phyloP scores from a whole-genome alignment of 2,113 vertebrate species.

The Leuciscus idus region DNA sequence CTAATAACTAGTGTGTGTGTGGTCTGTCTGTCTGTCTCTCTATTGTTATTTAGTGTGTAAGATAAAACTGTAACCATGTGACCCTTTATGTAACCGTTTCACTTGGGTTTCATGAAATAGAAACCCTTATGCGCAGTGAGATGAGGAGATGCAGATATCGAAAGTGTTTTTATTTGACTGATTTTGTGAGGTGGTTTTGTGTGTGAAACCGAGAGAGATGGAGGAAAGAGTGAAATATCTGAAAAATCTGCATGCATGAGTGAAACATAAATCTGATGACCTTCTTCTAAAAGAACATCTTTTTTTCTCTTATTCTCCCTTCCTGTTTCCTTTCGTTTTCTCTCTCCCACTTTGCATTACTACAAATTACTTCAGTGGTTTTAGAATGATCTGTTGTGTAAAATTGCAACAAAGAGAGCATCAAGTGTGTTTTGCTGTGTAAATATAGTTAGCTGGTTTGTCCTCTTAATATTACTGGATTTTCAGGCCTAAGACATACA shows the following conservation, averaged over 20 bases:
- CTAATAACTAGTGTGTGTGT: background rate
- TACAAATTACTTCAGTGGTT: background rate
- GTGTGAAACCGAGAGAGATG: background rate
- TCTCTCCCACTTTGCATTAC: background rate
- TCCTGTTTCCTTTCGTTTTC: background rate
- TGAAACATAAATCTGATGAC: background rate
- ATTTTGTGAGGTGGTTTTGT: constrained; percentile 21
- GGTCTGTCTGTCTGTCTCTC: constrained; percentile 9
- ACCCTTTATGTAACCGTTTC: background rate
- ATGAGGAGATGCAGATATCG: background rate
- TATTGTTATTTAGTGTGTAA: background rate
- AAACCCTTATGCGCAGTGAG: background rate
- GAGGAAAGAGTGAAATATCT: background rate
- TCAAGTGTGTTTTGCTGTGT: background rate
- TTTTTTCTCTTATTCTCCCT: background rate
- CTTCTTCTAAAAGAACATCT: background rate
- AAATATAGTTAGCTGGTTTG: background rate
- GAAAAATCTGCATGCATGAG: background rate
- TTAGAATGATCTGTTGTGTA: background rate
- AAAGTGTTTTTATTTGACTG: background rate
- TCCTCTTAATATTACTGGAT: background rate
- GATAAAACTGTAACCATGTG: constrained; percentile 1
- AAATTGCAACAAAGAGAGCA: background rate
- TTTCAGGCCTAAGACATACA: background rate
- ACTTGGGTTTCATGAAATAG: constrained; percentile 10